These are phyloP conservation scores for Himantopus leucocephalus DNA, from an alignment of 2,113 vertebrate species.

Conservation along the genomic window DNA sequence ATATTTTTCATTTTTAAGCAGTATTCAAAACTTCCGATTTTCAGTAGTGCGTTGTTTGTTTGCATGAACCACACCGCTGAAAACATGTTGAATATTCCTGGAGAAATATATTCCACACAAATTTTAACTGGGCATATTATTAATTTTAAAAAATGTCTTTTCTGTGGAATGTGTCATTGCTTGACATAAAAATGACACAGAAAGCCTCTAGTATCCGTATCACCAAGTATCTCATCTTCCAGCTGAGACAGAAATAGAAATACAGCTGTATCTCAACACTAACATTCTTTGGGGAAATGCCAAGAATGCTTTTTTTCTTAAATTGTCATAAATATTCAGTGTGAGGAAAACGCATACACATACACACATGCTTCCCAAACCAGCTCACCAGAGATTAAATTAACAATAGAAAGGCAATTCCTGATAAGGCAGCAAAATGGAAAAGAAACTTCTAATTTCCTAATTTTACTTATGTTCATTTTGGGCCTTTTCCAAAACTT, in stretches of 20 bases:
- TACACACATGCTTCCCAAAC: neutral
- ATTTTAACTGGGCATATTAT: neutral
- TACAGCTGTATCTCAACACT: constrained; percentile 1
- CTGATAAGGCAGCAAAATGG: neutral
- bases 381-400: neutral
- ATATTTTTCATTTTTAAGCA: neutral
- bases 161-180: neutral
- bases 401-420: neutral
- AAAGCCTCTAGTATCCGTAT: neutral
- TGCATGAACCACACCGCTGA: neutral
- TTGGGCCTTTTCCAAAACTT: neutral
- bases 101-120: neutral
- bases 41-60: neutral
- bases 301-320: neutral
- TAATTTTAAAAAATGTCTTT: neutral
- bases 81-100: neutral
- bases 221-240: neutral
- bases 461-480: neutral
- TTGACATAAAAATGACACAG: neutral
- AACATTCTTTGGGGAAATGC: neutral
- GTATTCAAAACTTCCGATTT: neutral
- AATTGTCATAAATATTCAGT: neutral
- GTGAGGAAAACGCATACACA: neutral
- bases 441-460: neutral
- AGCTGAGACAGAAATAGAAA: constrained; percentile 27